Base-by-base conservation (phyloP, 2,888 invertebrate species). In the Leptogaster cylindrica region DNA sequence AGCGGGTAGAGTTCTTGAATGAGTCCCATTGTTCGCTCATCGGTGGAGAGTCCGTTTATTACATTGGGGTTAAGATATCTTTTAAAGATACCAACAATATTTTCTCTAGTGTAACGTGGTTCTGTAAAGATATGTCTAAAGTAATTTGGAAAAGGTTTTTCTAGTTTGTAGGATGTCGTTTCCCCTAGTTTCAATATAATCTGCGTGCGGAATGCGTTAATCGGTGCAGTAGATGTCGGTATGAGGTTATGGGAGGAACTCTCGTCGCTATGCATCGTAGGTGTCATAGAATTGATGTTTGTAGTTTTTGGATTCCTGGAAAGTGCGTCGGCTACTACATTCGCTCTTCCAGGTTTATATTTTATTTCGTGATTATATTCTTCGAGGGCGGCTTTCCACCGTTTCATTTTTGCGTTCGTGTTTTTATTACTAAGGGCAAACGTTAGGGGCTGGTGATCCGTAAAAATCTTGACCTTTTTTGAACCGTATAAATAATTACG, bases 171-270 rank as follows among this genome's bases (percentile, higher is more conserved):
- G 14, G 25, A 46, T 7, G 58, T 66, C 8, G 52, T 36, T n/a
- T 28, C 50, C 33, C 18, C 31, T 28, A 41, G 14, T 18, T 69
- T 48, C 2, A 69, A 1, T 28, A 68, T 63, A 14, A 71, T 55
- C 67, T 71, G 70, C 6, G 69, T 72, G 14, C 70, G 68, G 28
- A 71, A 71, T 1, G 63, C 69, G 41, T 72, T 72, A 14, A 68
- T 64, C 6, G 70, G 70, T 31, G 52, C 41, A n/a, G 69, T 48
- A 2, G 67, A 36, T 4, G 33, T 8, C 0, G 70, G 67, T 3
- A 70, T 16, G 2, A 55, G 41, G 23, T 69, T 69, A 23, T 69
- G 64, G 4, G 58, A 39, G 14, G 39, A 65, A 20, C 61, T 67
- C 7, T 66, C 66, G 31, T 48, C 63, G 18, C 66, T 68, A 28